Conservation (phyloP, 2,888 invertebrate species). For the Nezara viridula region DNA sequence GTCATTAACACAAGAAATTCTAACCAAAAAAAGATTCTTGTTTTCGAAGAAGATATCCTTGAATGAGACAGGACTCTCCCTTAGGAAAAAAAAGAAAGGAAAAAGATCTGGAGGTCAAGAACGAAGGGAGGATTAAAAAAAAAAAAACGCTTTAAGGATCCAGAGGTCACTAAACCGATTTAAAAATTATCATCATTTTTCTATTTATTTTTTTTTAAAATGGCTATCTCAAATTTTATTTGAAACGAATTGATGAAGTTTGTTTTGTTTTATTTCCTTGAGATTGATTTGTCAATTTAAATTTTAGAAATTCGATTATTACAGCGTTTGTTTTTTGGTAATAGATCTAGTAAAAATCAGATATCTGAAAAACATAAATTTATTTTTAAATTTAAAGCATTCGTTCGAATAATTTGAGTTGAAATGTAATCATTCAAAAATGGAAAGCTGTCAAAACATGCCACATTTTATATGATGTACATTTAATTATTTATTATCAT, state of each 20-base stretch:
- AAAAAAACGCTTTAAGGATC: slow-evolving; percentile 20
- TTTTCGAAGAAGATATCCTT: not conserved
- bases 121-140: not conserved
- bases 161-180: not conserved
- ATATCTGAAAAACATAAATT: too few relatives aligned
- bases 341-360: too few relatives aligned
- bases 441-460: too few relatives aligned
- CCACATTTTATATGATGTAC: too few relatives aligned
- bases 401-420: too few relatives aligned
- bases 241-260: not conserved
- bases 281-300: too few relatives aligned
- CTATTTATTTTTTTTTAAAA: not conserved
- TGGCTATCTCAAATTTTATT: not conserved
- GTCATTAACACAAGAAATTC: not conserved
- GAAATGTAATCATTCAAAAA: too few relatives aligned
- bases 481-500: too few relatives aligned
- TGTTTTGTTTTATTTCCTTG: not conserved
- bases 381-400: too few relatives aligned
- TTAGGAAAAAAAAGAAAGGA: not conserved
- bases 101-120: slow-evolving; percentile 44
- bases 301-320: too few relatives aligned
- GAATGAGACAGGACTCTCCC: slow-evolving; percentile 18
- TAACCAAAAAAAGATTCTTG: not conserved
- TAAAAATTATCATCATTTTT: not conserved
- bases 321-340: too few relatives aligned